Evolutionary conservation across 2,797 vertebrate species (phyloP), one percentile per base, ranked within the genome.

Genomic region (Acridotheres tristis): DNA sequence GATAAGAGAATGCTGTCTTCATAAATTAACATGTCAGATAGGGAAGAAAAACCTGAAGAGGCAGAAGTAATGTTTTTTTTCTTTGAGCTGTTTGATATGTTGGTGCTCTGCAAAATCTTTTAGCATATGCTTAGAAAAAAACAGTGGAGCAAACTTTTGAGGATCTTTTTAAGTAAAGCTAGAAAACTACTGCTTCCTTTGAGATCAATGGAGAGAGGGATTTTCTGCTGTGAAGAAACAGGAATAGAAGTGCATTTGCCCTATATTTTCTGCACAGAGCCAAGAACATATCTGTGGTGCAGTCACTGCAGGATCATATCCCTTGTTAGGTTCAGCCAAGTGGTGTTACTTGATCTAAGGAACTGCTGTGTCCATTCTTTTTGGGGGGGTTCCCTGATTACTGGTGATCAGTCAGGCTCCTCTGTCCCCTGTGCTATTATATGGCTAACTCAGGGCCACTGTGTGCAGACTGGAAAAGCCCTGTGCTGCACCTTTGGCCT

Each of bases 311-410:
- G 61, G 65, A 29, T 50, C 0, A 1, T n/a, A n/a, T 23, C 50
- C 32, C n/a, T 42, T 47, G 30, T 12, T 15, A 66, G 59, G 26
- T 38, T 82, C 63, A 85, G 30, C 59, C 7, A 11, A 9, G n/a
- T 81, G 42, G 21, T 84, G 17, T 55, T 59, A 16, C 20, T 30
- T 8, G 20, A 8, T 38, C 16, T 36, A 59, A 48, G n/a, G 55
- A 63, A 15, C 36, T 38, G 63, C n/a, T 45, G 15, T 43, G 25
- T 19, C 13, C 12, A 2, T 32, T 7, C 9, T 15, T 77, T 55
- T 9, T 3, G 6, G 9, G 1, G 1, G 17, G 7, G 3, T 23
- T 48, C 48, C 47, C 38, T 40, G 9, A 3, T n/a, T 26, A 1
- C 32, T 19, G 10, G 9, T 55, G 19, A 11, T 58, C 50, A 34